A percentile compares a stretch with the other conserved stretches of the same genome.
Conservation (phyloP, 2,888 invertebrate species). For the Mongoloraphidia duomilia region DNA sequence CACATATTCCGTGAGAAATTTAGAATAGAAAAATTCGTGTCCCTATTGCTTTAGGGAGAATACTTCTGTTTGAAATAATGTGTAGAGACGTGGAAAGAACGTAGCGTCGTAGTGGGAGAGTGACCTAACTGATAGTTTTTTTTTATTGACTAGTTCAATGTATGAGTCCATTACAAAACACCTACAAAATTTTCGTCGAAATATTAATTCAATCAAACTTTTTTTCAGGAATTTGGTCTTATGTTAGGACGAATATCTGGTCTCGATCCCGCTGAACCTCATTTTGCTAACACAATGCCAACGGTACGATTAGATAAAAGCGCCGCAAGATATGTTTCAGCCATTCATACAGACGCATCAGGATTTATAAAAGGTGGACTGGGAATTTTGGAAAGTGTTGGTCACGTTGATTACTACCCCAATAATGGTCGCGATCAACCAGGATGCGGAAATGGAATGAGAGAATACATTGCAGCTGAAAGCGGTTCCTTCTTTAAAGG, state of each 20-base stretch:
- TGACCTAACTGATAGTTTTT: too few species aligned
- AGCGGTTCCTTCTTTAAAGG: slow-evolving; percentile 47
- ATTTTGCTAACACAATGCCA: slow-evolving; percentile 67
- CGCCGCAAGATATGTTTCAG: slow-evolving; percentile 80
- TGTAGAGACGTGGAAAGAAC: too few species aligned
- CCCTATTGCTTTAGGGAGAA: too few species aligned
- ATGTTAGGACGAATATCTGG: slow-evolving; percentile 70
- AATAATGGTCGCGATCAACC: slow-evolving; percentile 77
- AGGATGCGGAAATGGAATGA: slow-evolving; percentile 43
- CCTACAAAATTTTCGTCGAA: too few species aligned
- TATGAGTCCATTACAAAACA: too few species aligned
- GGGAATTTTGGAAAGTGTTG: slow-evolving; percentile 68
- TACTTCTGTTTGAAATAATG: too few species aligned
- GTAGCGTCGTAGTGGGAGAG: too few species aligned
- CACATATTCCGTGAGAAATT: too few species aligned
- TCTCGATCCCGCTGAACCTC: slow-evolving; percentile 85
- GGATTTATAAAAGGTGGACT: slow-evolving; percentile 62
- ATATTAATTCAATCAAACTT: background rate
- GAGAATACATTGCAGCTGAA: slow-evolving; percentile 47
- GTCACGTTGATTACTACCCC: slow-evolving; percentile 84
- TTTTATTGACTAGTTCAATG: too few species aligned
- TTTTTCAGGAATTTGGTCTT: slow-evolving; percentile 44
- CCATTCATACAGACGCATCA: slow-evolving; percentile 77
- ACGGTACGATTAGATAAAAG: slow-evolving; percentile 71
- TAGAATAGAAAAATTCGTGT: too few species aligned